phyloP scores from a whole-genome alignment of 2,113 vertebrate species.

The Diphyllodes magnificus region DNA sequence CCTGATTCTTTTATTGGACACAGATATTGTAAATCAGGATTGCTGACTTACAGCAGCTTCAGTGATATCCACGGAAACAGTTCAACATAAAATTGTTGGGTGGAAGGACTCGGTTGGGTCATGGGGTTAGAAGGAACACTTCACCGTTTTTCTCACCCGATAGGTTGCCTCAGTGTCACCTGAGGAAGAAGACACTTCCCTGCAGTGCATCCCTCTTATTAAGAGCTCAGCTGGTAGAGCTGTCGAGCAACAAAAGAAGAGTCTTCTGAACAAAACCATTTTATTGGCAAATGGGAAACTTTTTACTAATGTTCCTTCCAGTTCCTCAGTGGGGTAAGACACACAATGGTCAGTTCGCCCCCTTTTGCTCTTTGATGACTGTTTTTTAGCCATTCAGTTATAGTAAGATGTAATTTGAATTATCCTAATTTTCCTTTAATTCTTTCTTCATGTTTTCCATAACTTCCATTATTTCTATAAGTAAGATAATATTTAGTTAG shows the following conservation, averaged over 20 bases:
- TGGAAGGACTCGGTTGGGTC: not conserved
- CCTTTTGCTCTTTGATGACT: not conserved
- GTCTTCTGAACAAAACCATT: not conserved
- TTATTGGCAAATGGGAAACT: not conserved
- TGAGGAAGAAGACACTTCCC: not conserved
- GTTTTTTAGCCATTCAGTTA: not conserved
- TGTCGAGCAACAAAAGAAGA: not conserved
- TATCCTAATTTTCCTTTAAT: not conserved
- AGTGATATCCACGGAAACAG: not conserved
- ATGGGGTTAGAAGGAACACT: not conserved
- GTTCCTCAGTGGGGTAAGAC: not conserved
- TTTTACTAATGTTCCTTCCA: not conserved
- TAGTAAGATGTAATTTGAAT: not conserved
- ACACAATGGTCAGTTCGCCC: fast-evolving
- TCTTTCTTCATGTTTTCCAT: not conserved
- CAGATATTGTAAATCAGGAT: not conserved
- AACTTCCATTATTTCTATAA: not conserved
- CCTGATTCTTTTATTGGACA: constrained; percentile 14
- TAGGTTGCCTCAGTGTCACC: not conserved
- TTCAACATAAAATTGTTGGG: not conserved
- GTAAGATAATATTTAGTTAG: not conserved
- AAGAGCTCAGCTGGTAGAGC: not conserved
- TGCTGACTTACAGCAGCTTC: not conserved
- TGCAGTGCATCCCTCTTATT: not conserved
- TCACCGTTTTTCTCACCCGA: not conserved